Evolutionary conservation across 2,797 vertebrate species (phyloP).

Genomic region (Microctenopoma lineatum): DNA sequence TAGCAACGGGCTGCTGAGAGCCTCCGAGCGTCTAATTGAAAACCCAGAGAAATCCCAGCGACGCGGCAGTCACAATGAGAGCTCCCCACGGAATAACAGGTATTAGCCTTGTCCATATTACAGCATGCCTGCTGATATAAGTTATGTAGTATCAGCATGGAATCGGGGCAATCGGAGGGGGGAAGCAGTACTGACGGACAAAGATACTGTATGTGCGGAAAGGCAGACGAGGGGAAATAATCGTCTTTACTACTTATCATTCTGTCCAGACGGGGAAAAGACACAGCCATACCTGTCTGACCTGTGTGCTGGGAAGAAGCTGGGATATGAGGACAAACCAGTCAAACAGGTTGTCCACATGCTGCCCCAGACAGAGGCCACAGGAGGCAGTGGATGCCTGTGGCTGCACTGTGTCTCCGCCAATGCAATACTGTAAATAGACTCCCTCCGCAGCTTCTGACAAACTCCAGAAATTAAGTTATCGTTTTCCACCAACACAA

Average conservation of each 20-base stretch:
- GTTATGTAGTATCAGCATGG: slow-evolving; percentile 32
- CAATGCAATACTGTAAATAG: neutral
- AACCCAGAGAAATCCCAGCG: slow-evolving; percentile 69
- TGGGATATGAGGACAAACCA: slow-evolving; percentile 33
- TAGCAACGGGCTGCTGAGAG: slow-evolving; percentile 58
- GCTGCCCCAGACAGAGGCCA: slow-evolving; percentile 26
- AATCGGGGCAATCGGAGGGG: slow-evolving; percentile 69
- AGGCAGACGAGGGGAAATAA: slow-evolving; percentile 67
- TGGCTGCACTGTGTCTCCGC: slow-evolving; percentile 8
- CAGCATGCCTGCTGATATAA: slow-evolving; percentile 64
- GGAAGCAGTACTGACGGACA: slow-evolving; percentile 61
- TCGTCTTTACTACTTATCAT: slow-evolving; percentile 78
- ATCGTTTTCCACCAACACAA: slow-evolving; percentile 47
- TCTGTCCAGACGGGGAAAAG: slow-evolving; percentile 71
- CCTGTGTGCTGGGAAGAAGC: slow-evolving; percentile 26
- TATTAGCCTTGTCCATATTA: slow-evolving; percentile 75
- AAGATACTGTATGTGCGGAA: slow-evolving; percentile 59
- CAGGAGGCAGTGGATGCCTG: slow-evolving; percentile 17
- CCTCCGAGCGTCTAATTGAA: slow-evolving; percentile 81
- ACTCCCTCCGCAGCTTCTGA: slow-evolving; percentile 10
- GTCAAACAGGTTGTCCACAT: slow-evolving; percentile 13
- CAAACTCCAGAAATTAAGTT: slow-evolving; percentile 26
- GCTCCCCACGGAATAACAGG: slow-evolving; percentile 70
- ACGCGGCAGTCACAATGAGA: slow-evolving; percentile 61
- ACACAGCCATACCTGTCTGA: slow-evolving; percentile 55